These are phyloP conservation scores for Chrysodeixis includens DNA, from an alignment of 2,888 invertebrate genomes.

Conservation along the genomic window DNA sequence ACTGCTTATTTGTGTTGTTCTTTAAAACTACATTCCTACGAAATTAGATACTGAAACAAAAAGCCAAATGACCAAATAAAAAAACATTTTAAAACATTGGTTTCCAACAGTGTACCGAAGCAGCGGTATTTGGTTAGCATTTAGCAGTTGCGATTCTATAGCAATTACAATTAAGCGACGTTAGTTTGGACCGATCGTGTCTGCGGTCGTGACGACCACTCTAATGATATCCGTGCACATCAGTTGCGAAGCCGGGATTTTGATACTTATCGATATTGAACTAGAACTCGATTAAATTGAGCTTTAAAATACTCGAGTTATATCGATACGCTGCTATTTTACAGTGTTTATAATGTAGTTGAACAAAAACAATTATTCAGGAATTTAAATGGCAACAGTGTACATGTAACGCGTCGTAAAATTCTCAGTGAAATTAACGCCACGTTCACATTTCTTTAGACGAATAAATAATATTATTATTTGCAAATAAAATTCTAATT, in stretches of 20 bases:
- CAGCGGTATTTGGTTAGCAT: slow-evolving; percentile 26
- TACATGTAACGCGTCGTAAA: background rate
- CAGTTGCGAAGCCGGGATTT: slow-evolving; percentile 66
- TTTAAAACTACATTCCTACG: no score
- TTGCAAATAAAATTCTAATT: background rate
- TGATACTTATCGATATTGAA: slow-evolving; percentile 70
- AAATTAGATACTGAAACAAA: background rate
- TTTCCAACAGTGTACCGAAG: slow-evolving; percentile 7
- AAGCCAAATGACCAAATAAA: background rate
- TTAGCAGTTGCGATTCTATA: slow-evolving; percentile 35
- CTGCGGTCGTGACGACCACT: slow-evolving; percentile 53
- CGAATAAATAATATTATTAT: background rate
- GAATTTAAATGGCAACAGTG: background rate
- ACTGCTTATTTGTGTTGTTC: no score
- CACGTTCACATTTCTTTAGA: no score
- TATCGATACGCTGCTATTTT: no score
- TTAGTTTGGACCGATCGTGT: slow-evolving; percentile 45
- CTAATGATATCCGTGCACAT: slow-evolving; percentile 62
- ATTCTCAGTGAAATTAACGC: background rate
- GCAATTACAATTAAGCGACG: slow-evolving; percentile 49
- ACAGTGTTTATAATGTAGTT: background rate
- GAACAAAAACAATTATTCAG: background rate
- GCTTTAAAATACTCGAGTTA: slow-evolving; percentile 62
- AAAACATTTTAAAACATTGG: background rate
- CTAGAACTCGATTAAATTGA: slow-evolving; percentile 78